A percentile compares a stretch with the other conserved stretches of the same genome.
phyloP scores from a whole-genome alignment of 1,140 invertebrate species.

The Drosophila quadrilineata region DNA sequence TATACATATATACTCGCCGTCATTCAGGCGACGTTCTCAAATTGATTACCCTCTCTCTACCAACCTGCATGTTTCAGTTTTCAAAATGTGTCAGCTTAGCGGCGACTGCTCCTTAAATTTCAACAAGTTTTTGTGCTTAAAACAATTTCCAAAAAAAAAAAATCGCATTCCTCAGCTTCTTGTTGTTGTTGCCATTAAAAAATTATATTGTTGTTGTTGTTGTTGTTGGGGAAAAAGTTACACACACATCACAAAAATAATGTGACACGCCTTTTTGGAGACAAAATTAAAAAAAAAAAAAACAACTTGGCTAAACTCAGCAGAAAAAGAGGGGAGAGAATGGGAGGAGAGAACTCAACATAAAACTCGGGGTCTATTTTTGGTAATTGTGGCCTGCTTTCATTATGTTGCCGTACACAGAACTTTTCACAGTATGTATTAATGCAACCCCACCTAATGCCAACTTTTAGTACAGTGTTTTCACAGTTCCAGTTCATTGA shows the following conservation, averaged over 20 bases:
- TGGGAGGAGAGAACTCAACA: slow-evolving; percentile 16
- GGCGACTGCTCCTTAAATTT: slow-evolving; percentile 39
- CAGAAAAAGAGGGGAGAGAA: not conserved
- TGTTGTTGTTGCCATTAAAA: slow-evolving; percentile 1
- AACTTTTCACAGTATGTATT: too few relatives aligned
- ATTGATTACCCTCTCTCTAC: not conserved
- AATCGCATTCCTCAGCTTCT: slow-evolving; percentile 13
- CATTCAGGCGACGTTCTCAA: not conserved
- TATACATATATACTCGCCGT: too few relatives aligned
- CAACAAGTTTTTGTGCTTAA: slow-evolving; percentile 18
- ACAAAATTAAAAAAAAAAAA: too few relatives aligned
- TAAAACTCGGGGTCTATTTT: slow-evolving; percentile 48
- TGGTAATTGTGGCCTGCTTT: slow-evolving; percentile 74
- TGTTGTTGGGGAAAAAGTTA: not conserved
- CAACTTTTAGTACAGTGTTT: slow-evolving; percentile 1
- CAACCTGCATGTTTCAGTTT: not conserved
- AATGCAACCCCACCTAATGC: slow-evolving; percentile 6
- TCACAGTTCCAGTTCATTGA: slow-evolving; percentile 59
- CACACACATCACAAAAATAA: too few relatives aligned
- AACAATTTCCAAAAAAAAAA: slow-evolving; percentile 7
- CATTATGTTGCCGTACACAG: slow-evolving; percentile 12
- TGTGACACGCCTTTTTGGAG: slow-evolving; percentile 19
- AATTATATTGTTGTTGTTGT: not conserved
- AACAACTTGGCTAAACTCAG: slow-evolving; percentile 16
- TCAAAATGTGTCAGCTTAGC: slow-evolving; percentile 9